Conservation (phyloP, 2,888 invertebrate genomes). For the Brachypterus glaber region DNA sequence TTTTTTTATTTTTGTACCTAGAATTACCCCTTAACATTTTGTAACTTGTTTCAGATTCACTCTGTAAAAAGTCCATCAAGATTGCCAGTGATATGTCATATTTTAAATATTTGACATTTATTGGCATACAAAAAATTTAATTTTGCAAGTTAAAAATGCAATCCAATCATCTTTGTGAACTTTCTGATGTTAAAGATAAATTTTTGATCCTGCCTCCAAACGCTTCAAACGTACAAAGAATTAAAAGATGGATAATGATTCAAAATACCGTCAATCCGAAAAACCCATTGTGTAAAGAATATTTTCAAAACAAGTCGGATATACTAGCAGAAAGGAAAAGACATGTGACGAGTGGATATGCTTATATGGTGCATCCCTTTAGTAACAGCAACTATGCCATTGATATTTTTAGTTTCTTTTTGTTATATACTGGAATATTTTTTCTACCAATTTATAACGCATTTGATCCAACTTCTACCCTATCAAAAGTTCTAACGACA, state of each 20-base stretch:
- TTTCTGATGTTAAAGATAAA: too few species aligned
- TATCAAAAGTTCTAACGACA: neutral
- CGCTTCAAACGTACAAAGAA: neutral
- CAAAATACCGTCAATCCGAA: neutral
- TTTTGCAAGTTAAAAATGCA: too few species aligned
- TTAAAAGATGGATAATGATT: neutral
- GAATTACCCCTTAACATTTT: too few species aligned
- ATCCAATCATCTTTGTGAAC: too few species aligned
- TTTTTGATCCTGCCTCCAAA: neutral
- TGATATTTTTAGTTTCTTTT: slow-evolving; percentile 14
- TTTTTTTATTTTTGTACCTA: too few species aligned
- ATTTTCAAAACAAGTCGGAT: neutral
- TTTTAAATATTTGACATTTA: too few species aligned
- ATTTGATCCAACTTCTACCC: slow-evolving; percentile 6
- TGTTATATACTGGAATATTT: slow-evolving; percentile 5
- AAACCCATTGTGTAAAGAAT: neutral
- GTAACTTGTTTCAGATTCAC: too few species aligned
- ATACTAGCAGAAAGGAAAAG: slow-evolving; percentile 19
- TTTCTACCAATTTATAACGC: slow-evolving; percentile 5
- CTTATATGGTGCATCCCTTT: slow-evolving; percentile 24
- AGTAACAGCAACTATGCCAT: slow-evolving; percentile 17
- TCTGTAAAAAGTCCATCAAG: too few species aligned
- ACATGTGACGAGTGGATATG: slow-evolving; percentile 12
- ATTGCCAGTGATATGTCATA: too few species aligned
- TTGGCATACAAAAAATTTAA: too few species aligned